phyloP scores from a whole-genome alignment of 1,140 invertebrate genomes.

The Halictus rubicundus region DNA sequence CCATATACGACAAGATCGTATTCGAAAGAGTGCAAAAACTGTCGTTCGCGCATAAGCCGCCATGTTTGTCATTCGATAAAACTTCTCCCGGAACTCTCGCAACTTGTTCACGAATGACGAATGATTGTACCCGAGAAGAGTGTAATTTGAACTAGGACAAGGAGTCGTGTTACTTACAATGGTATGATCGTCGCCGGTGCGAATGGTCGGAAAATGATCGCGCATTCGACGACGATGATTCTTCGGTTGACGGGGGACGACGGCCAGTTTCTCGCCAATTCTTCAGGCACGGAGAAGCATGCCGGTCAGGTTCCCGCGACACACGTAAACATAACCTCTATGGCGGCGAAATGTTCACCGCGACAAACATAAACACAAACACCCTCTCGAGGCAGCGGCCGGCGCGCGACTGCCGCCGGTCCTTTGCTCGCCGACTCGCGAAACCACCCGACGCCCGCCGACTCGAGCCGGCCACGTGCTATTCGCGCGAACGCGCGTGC shows the following conservation, averaged over 20 bases:
- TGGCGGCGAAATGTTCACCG: constrained; percentile 45
- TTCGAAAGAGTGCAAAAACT: no score
- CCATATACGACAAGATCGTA: no score
- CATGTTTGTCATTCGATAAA: background rate
- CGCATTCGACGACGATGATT: background rate
- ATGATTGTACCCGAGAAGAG: no score
- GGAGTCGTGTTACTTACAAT: background rate
- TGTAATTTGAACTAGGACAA: no score
- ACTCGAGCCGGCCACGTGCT: constrained; percentile 58
- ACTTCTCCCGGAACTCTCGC: background rate
- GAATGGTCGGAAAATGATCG: background rate
- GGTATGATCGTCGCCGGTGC: background rate
- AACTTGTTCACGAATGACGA: no score
- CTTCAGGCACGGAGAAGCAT: constrained; percentile 18
- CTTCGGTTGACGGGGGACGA: constrained; percentile 5
- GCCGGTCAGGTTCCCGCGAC: constrained; percentile 22
- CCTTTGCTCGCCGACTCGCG: constrained; percentile 56
- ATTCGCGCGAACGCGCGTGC: background rate
- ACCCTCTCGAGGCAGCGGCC: constrained; percentile 76
- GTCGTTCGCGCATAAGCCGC: background rate
- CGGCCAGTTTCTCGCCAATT: background rate
- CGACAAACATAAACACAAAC: constrained; percentile 68
- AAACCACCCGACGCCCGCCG: constrained; percentile 45
- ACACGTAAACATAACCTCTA: constrained; percentile 70
- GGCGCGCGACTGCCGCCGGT: constrained; percentile 76